Evolutionary conservation across 2,888 invertebrate species (phyloP), one percentile per base, ranked within the genome.

Genomic region (Lutraria lutraria): DNA sequence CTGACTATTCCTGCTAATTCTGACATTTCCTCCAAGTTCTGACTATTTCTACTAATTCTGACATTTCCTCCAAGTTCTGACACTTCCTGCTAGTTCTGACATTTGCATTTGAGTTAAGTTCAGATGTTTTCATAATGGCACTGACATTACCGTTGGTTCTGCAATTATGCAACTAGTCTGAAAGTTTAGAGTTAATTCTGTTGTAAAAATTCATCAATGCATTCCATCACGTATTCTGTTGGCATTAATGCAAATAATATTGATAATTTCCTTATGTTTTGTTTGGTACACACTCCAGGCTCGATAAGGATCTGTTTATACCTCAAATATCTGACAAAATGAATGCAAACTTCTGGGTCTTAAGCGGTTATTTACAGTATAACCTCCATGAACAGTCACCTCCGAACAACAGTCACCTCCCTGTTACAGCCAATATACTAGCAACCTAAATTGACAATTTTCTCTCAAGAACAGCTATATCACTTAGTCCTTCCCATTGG

Each of bases 221-320:
- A 76, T 68, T 68, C 25, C 63, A 68, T 68, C 63, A 68, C 76
- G 31, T 34, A 31, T 76, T 76, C 19, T 76, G 31, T 76, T 76
- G 76, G 76, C 76, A 76, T 76, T 29, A 76, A 76, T 34, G 19
- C 76, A 76, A 76, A 16, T 76, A 76, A 34, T 76, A 76, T 76
- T 76, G 76, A 76, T 76, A 76, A 76, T 76, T 34, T n/a, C 63
- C 63, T 25, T 25, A 60, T 25, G 63, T 63, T 63, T 19, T 63
- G 63, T n/a, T 25, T 68, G n/a, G 63, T 68, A 25, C 63, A 68
- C 25, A 25, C 12, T 68, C n/a, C 63, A 68, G 25, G n/a, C 56
- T 56, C 2, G 56, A 56, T 56, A 56, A 56, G 3, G 56, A 68
- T 68, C 63, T 21, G 43, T 43, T 43, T 43, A 43, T 43, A 8